Conservation (phyloP, 2,797 vertebrate species). For the Ara ararauna region DNA sequence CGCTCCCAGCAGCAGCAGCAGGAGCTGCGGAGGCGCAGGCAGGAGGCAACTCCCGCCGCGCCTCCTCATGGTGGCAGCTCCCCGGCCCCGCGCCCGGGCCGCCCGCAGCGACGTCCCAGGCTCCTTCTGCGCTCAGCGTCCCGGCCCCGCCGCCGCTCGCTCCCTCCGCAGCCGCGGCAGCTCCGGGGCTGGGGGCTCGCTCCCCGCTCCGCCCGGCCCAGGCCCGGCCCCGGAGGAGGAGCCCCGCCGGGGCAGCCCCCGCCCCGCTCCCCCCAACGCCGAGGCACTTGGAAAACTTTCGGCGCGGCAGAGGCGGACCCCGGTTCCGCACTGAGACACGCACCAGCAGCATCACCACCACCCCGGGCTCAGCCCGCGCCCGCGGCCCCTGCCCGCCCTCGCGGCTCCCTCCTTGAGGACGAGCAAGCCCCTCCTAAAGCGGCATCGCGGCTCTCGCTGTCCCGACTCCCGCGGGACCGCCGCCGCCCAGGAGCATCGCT, state of each 20-base stretch:
- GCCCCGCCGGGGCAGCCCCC: conserved; percentile 69
- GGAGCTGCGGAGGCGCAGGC: conserved; percentile 44
- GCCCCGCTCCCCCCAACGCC: conserved; percentile 42
- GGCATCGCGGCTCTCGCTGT: not conserved
- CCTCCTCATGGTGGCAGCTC: conserved; percentile 74
- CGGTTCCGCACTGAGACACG: rapidly evolving
- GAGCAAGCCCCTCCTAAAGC: not conserved
- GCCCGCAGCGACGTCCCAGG: not conserved
- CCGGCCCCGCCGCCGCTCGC: not conserved
- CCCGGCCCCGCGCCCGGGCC: not conserved
- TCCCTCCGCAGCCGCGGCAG: conserved; percentile 33
- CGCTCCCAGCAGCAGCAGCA: conserved; percentile 69
- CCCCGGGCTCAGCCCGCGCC: not conserved
- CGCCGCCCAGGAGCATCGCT: not conserved
- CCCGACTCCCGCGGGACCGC: not conserved
- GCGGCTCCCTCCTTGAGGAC: not conserved
- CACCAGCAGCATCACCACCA: not conserved
- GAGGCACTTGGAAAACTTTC: conserved; percentile 25
- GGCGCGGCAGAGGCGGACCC: not conserved
- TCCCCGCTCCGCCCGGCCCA: conserved; percentile 62
- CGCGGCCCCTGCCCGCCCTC: not conserved
- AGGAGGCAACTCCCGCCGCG: conserved; percentile 35
- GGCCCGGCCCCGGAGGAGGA: conserved; percentile 76
- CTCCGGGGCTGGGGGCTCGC: conserved; percentile 5
- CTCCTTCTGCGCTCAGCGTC: not conserved